Evolutionary conservation across 2,113 vertebrate species (phyloP), one percentile per base, ranked within the genome.

Genomic region (Mustela nigripes): DNA sequence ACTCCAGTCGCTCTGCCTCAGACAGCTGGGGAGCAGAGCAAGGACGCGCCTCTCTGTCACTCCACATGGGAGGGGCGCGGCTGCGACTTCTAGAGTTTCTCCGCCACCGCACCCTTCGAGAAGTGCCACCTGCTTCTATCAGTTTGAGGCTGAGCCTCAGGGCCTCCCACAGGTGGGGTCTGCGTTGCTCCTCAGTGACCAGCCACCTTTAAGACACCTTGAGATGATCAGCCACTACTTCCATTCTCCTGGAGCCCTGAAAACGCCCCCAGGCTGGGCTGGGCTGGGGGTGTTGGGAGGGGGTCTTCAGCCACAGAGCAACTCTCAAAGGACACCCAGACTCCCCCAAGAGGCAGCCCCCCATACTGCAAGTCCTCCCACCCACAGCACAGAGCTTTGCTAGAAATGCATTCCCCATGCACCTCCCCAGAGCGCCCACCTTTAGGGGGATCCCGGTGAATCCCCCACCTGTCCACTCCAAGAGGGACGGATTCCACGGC

Each of bases 1-100:
- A 97, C 97, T 97, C 42, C 91, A 94, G 96, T 97, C 81, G 10
- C 24, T 89, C 94, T 82, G 94, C 94, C 71, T 93, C 42, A 31
- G 98, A 97, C 98, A 98, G 98, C 97, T 98, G 98, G 96, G 93
- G 94, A 97, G 78, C 97, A 97, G 95, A 89, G 94, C 95, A 42
- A 28, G 76, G 92, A 53, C 8, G 5, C 50, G 33, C 33, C 87
- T 74, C 22, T 21, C 5, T 11, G 7, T 24, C 69, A 11, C 73
- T 71, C 84, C 81, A 97, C 88, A 97, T 88, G 48, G 96, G 92
- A 96, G 71, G 96, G 90, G 87, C 56, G 36, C 24, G 3, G 88
- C 78, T 74, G 45, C 48, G 36, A 93, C 95, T 97, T 98, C 98
- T 97, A 97, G 96, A 93, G 85, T 98, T 97, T 98, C 97, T 89